Conservation (phyloP, 2,113 vertebrate genomes). For the Chaetodon trifascialis region DNA sequence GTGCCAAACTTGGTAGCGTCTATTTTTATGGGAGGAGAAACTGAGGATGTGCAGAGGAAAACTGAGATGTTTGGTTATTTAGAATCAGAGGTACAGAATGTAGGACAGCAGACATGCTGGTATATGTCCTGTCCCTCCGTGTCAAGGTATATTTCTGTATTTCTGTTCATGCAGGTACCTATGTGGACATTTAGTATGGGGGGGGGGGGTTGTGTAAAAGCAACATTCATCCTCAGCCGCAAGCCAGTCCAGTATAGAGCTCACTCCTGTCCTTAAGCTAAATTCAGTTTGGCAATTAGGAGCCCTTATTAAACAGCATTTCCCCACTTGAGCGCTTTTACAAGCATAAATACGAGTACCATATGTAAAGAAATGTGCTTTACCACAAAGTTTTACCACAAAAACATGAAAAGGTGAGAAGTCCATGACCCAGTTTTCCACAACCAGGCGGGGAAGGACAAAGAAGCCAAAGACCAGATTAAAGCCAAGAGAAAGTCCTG, state of each 20-base stretch:
- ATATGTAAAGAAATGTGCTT: conserved; percentile 18
- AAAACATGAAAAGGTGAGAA: conserved; percentile 52
- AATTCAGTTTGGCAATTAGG: neutral
- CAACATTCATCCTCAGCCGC: conserved; percentile 6
- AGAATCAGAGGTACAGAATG: conserved; percentile 11
- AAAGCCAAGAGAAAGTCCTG: conserved; percentile 42
- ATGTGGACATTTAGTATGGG: neutral
- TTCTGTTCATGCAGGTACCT: neutral
- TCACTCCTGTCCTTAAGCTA: neutral
- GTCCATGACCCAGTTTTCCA: conserved; percentile 43
- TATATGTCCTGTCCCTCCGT: neutral
- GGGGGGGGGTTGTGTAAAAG: neutral
- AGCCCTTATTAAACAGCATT: conserved; percentile 12
- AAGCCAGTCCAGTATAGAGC: neutral
- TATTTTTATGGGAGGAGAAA: conserved; percentile 67
- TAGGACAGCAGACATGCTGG: conserved; percentile 1
- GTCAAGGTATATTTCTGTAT: neutral
- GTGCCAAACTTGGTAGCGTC: conserved; percentile 65
- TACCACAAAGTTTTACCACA: neutral
- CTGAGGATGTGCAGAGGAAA: conserved; percentile 5
- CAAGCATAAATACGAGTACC: conserved; percentile 10
- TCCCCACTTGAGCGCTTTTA: conserved; percentile 33
- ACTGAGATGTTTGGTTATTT: conserved; percentile 41
- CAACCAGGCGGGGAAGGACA: conserved; percentile 20
- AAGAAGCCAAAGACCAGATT: conserved; percentile 17